Evolutionary conservation across 2,113 vertebrate genomes (phyloP).

Genomic region (Motacilla tschutschensis): DNA sequence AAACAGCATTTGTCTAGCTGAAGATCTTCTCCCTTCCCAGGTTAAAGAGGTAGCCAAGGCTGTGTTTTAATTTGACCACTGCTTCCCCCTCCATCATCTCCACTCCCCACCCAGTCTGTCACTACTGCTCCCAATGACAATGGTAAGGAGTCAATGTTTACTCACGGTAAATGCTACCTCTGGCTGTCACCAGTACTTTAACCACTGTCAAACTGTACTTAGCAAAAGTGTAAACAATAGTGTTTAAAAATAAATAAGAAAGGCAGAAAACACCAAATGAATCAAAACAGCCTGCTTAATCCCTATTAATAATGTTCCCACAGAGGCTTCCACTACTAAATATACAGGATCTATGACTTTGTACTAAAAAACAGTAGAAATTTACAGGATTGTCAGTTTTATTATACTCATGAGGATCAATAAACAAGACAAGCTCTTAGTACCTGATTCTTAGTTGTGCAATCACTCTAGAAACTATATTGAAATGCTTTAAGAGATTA

Average conservation of each 20-base stretch:
- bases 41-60: neutral
- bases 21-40: neutral
- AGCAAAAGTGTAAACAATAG: neutral
- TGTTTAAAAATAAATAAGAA: neutral
- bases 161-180: neutral
- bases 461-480: neutral
- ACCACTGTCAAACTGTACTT: neutral
- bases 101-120: neutral
- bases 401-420: neutral
- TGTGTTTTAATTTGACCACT: neutral
- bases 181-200: neutral
- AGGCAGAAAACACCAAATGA: neutral
- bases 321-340: neutral
- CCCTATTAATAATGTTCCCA: neutral
- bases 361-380: neutral
- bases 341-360: neutral
- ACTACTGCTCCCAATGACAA: neutral
- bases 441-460: neutral
- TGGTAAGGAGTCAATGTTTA: neutral
- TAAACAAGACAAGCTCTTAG: neutral
- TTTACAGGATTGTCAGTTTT: neutral
- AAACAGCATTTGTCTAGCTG: neutral
- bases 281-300: neutral
- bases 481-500: neutral
- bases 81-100: neutral